phyloP scores from a whole-genome alignment of 1,140 invertebrate species.

The Gryon sp. region DNA sequence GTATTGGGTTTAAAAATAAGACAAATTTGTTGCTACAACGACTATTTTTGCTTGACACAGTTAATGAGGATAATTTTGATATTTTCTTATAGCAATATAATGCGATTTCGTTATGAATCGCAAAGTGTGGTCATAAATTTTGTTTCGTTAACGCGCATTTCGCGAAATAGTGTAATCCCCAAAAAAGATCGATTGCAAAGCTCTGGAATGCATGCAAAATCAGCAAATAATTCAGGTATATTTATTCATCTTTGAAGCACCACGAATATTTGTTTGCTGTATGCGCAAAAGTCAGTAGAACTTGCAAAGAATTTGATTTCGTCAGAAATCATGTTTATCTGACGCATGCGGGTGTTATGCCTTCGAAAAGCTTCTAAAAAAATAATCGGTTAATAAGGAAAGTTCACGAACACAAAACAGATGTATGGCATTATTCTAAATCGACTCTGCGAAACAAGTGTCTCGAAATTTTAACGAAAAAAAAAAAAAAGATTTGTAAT shows the following conservation, averaged over 20 bases:
- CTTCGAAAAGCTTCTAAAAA: not conserved
- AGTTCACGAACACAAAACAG: not conserved
- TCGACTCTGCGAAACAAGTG: slow-evolving; percentile 23
- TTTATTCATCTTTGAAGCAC: slow-evolving; percentile 36
- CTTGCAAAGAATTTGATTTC: slow-evolving; percentile 10
- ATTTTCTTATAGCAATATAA: too few species aligned
- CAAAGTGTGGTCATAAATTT: slow-evolving; percentile 11
- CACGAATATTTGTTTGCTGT: slow-evolving; percentile 18
- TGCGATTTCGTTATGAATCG: not conserved
- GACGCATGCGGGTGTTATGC: slow-evolving; percentile 9
- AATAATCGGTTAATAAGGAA: slow-evolving; percentile 1
- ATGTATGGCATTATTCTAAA: slow-evolving; percentile 10
- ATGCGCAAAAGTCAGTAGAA: not conserved
- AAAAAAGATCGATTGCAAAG: slow-evolving; percentile 37
- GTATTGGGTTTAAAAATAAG: slow-evolving; percentile 52
- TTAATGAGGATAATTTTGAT: slow-evolving; percentile 42
- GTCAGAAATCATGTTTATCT: slow-evolving; percentile 16
- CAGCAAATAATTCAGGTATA: slow-evolving; percentile 22
- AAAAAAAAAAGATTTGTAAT: too few species aligned
- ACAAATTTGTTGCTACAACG: slow-evolving; percentile 20
- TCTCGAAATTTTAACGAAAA: too few species aligned
- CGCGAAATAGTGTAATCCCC: not conserved
- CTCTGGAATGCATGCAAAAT: slow-evolving; percentile 35
- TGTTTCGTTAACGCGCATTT: not conserved
- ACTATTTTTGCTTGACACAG: slow-evolving; percentile 55